These are phyloP conservation scores for Suricata suricatta DNA, from an alignment of 2,113 vertebrate species.

Conservation along the genomic window DNA sequence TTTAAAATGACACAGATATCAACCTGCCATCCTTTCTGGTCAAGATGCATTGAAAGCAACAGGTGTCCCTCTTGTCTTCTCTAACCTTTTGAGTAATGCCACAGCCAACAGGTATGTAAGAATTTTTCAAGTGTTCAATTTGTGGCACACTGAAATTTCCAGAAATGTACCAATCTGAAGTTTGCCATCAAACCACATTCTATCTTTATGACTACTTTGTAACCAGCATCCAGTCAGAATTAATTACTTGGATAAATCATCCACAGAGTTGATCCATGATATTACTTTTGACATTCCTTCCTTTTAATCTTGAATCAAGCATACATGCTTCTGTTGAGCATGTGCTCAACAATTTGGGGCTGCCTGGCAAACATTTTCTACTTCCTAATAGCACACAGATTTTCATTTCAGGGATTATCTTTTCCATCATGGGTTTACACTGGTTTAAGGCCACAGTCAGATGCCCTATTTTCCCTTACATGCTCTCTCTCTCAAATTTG, in stretches of 20 bases:
- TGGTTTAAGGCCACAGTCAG: not conserved
- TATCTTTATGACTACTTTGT: not conserved
- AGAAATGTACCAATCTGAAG: constrained; percentile 23
- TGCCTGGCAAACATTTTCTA: not conserved
- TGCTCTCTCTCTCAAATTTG: not conserved
- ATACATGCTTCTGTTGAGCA: not conserved
- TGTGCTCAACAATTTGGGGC: not conserved
- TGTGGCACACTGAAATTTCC: constrained; percentile 44
- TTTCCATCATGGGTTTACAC: not conserved
- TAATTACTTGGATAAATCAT: constrained; percentile 7
- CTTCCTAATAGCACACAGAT: not conserved
- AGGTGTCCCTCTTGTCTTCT: not conserved
- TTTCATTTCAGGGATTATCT: not conserved
- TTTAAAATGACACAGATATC: not conserved
- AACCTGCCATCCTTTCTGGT: not conserved
- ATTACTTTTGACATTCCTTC: not conserved
- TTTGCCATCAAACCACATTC: constrained; percentile 32
- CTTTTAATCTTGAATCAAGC: not conserved
- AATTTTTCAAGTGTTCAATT: constrained; percentile 41
- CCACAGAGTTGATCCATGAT: not conserved
- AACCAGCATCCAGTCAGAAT: not conserved
- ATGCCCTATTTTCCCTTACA: not conserved
- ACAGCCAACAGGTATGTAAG: not conserved
- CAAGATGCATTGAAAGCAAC: not conserved
- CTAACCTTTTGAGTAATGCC: not conserved